Evolutionary conservation across 2,888 invertebrate species (phyloP), one percentile per base, ranked within the genome.

Genomic region (Panorpa germanica): DNA sequence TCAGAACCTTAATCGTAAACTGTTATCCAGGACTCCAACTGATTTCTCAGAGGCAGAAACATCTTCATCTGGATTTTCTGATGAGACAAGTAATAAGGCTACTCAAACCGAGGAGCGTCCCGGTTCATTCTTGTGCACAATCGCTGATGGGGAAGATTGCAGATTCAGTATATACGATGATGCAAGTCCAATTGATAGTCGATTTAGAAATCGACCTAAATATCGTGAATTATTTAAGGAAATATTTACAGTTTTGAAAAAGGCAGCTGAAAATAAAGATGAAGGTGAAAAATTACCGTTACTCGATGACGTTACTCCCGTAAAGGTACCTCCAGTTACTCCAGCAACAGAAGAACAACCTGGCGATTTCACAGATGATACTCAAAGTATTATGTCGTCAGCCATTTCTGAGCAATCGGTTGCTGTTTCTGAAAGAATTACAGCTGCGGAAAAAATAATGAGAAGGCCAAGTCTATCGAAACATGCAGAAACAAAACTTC

Each of bases 31-130:
- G 38, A 80, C 81, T 2, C 80, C 81, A 2, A 70, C 71, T 0
- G 82, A 81, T 49, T 81, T 81, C 45, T 82, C 81, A 2, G 82
- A 82, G 50, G 75, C 81, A 2, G 83, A 82, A 49, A 82, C 83
- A 0, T 76, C 76, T 13, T 81, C 81, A 10, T 82, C 82, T 1
- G 81, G 78, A 7, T 83, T 77, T 48, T 70, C 75, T 1, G 85
- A 83, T 45, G 83, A 83, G 50, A 81, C 77, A 2, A 73, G 75
- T 49, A 80, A 78, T 50, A 82, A 81, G 46, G 64, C 64, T 3
- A 83, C 83, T 4, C 83, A 85, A 47, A 85, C 83, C 1, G 82
- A 82, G 37, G 65, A 67, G 36, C 61, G 75, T 8, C 71, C 75
- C 0, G 82, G 81, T n/a, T 77, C 76, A 10, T 76, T 82, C 51